Evolutionary conservation across 2,797 vertebrate species (phyloP), one percentile per base, ranked within the genome.

Genomic region (Diceros bicornis): DNA sequence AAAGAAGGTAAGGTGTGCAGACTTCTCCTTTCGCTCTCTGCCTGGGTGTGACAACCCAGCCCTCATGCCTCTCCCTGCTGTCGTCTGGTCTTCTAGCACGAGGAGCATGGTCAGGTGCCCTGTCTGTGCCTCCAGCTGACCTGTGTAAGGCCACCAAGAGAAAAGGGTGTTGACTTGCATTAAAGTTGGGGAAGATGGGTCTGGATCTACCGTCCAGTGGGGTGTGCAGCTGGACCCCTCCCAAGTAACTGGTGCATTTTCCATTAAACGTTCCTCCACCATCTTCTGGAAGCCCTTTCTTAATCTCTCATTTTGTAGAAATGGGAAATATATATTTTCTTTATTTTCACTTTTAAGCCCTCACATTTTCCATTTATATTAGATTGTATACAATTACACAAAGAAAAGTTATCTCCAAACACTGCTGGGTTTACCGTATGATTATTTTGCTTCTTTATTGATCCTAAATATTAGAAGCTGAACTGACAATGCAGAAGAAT

Each of bases 41-140:
- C 10, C n/a, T 4, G 10, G 44, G 20, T 41, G 8, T 12, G 52
- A n/a, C 20, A 0, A 32, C 41, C 25, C 21, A 9, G 14, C 32
- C 37, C 25, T 55, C 6, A 1, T 2, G 7, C 25, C 16, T 21
- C 0, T 2, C 3, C 5, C 17, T 4, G 5, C n/a, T 17, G 8
- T 47, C 37, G 1, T 18, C 6, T 0, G 0, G 25, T 3, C 13
- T 41, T 6, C 57, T 6, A 4, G 77, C 17, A 0, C 0, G 0
- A 2, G 11, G 29, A 55, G 3, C 5, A 2, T 0, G 7, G 8
- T 2, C 61, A 11, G 18, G 21, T 0, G 11, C 14, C 6, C 18
- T 1, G 0, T 6, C 11, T 4, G 13, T 18, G 1, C 47, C 57
- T 77, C 11, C 32, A 0, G 9, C 25, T 8, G 27, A 66, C 91